Evolutionary conservation across 2,797 vertebrate species (phyloP).

Genomic region (Threskiornis aethiopicus): DNA sequence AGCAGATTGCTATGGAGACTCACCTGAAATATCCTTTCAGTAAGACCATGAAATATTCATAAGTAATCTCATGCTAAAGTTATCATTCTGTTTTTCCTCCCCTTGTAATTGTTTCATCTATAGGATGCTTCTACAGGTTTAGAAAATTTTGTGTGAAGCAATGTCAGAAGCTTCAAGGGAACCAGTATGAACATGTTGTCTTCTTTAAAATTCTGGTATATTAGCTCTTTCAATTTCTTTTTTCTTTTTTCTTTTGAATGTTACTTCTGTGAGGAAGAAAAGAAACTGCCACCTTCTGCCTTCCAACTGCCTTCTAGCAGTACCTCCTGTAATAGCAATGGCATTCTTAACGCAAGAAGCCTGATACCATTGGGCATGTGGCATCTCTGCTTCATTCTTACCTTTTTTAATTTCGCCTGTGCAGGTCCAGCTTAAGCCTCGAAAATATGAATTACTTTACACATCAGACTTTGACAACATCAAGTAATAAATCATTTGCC

Average conservation of each 20-base stretch:
- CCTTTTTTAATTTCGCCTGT: neutral
- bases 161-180: constrained; percentile 12
- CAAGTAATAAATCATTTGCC: neutral
- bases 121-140: neutral
- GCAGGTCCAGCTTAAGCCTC: neutral
- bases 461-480: neutral
- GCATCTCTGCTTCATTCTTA: neutral
- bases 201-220: neutral
- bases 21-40: constrained; percentile 25
- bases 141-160: neutral
- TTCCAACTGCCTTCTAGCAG: neutral
- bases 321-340: neutral
- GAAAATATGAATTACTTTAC: neutral
- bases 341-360: neutral
- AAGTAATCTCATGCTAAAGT: neutral
- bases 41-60: constrained; percentile 35
- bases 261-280: neutral
- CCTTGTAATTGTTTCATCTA: neutral
- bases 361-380: too few species aligned
- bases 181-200: neutral
- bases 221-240: neutral
- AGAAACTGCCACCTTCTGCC: neutral
- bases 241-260: neutral
- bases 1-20: constrained; percentile 34
- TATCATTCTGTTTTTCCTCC: constrained; percentile 7